Percentiles rank a stretch among this genome's conserved stretches.
phyloP scores from a whole-genome alignment of 2,797 vertebrate species.

The Mus minutoides region DNA sequence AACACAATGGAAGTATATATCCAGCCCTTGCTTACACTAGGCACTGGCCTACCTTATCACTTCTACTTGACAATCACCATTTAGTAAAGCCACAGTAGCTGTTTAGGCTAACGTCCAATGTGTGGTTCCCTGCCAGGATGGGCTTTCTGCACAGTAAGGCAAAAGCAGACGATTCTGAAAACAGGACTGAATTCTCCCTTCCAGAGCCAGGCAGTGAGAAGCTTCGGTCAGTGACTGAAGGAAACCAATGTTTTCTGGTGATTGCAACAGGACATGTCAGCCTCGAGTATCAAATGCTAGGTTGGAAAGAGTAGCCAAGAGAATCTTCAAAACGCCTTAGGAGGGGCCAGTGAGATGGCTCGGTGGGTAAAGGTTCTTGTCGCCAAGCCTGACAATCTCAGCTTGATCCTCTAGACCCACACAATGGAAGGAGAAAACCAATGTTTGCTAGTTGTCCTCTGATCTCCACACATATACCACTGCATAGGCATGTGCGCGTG shows the following conservation, averaged over 20 bases:
- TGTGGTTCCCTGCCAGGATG: neutral
- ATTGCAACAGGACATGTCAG: neutral
- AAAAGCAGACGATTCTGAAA: slow-evolving; percentile 49
- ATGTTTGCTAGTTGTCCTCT: neutral
- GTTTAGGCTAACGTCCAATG: neutral
- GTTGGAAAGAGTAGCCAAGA: neutral
- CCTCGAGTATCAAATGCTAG: neutral
- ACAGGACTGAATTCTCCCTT: slow-evolving; percentile 25
- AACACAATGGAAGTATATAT: neutral
- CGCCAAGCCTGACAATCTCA: too few species aligned
- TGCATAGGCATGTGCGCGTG: neutral
- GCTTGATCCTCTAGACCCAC: too few species aligned
- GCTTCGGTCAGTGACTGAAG: slow-evolving; percentile 44
- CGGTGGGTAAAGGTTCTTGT: too few species aligned
- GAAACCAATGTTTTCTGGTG: slow-evolving; percentile 18
- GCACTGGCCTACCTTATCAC: neutral
- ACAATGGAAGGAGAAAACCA: neutral
- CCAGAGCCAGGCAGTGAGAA: slow-evolving; percentile 39
- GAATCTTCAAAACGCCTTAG: neutral
- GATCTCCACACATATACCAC: neutral
- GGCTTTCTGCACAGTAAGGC: neutral
- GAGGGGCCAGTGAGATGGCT: neutral
- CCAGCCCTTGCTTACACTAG: neutral
- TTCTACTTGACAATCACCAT: slow-evolving; percentile 22
- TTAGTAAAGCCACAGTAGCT: slow-evolving; percentile 38